A percentile compares a stretch with the other conserved stretches of the same genome.
Evolutionary conservation across 1,140 invertebrate species (phyloP).

Genomic region (Drosophila lini): DNA sequence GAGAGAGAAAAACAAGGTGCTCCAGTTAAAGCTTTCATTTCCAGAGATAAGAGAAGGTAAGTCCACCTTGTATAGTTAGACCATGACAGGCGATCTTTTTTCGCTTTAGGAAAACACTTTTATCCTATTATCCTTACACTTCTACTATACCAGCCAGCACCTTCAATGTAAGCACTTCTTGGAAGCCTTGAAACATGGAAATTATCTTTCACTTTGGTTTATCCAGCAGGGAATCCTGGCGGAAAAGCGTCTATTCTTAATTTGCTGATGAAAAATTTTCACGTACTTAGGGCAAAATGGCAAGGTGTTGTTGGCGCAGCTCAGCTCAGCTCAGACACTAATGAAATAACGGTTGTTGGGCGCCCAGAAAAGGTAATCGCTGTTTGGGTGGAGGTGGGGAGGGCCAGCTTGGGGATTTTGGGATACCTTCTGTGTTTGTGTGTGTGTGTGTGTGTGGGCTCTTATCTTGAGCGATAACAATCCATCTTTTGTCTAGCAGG

Average conservation of each 20-base stretch:
- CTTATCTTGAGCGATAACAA: conserved; percentile 82
- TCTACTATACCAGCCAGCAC: not conserved
- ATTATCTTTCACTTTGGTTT: conserved; percentile 62
- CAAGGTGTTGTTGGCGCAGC: conserved; percentile 51
- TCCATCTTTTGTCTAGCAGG: conserved; percentile 76
- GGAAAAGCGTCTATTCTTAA: conserved; percentile 50
- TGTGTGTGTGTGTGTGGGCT: conserved; percentile 16
- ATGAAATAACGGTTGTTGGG: conserved; percentile 66
- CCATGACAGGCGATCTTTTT: not conserved
- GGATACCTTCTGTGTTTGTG: conserved; percentile 7
- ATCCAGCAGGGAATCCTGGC: not conserved
- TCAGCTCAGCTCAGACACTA: conserved; percentile 59
- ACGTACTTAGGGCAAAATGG: conserved; percentile 66
- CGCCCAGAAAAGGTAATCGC: conserved; percentile 5
- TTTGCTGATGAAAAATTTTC: conserved; percentile 75
- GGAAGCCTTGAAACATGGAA: conserved; percentile 37
- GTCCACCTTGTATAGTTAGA: not conserved
- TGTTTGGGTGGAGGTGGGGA: not conserved
- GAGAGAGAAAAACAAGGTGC: no score
- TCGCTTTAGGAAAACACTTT: not conserved
- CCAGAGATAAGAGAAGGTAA: not conserved
- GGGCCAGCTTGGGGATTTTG: conserved; percentile 2
- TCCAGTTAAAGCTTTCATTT: not conserved
- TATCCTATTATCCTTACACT: not conserved
- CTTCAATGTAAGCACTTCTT: not conserved